Conservation (phyloP, 1,140 invertebrate species). For the Drosophila rhopaloa region DNA sequence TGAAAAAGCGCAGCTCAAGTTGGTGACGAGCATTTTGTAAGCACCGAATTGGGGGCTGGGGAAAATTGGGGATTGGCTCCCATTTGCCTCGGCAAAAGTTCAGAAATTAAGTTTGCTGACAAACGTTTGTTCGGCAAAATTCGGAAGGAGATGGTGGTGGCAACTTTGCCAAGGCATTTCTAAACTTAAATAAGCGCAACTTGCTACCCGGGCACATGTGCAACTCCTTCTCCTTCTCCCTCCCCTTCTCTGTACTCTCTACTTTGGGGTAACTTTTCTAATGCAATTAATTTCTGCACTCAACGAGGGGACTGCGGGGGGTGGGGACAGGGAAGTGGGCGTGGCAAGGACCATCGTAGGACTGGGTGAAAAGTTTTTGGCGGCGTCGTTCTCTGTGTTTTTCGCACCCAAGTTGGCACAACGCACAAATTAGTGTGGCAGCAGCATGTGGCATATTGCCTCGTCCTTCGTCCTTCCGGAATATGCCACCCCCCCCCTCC, state of each 20-base stretch:
- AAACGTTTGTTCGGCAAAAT: conserved; percentile 67
- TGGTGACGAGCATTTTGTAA: conserved; percentile 76
- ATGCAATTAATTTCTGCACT: conserved; percentile 83
- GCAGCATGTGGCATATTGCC: conserved; percentile 68
- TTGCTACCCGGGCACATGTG: conserved; percentile 68
- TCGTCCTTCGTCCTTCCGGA: conserved; percentile 28
- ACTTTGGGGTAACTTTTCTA: conserved; percentile 74
- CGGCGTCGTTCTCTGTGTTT: conserved; percentile 66
- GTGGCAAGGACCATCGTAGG: conserved; percentile 24
- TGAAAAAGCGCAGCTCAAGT: conserved; percentile 55
- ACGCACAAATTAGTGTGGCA: conserved; percentile 80
- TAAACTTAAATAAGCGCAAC: conserved; percentile 82
- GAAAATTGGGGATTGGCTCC: conserved; percentile 45
- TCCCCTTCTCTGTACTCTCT: not conserved
- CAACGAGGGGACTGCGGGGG: conserved; percentile 38
- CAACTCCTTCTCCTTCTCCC: conserved; percentile 25
- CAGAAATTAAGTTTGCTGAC: conserved; percentile 83
- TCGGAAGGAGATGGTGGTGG: not conserved
- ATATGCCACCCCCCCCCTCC: not conserved
- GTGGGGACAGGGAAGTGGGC: not conserved
- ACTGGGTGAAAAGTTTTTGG: conserved; percentile 61
- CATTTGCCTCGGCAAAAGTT: conserved; percentile 76
- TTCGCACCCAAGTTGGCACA: conserved; percentile 76
- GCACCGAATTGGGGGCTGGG: conserved; percentile 32
- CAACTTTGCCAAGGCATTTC: conserved; percentile 74